Base-by-base conservation (phyloP, 2,888 invertebrate genomes). In the Caenorhabditis angaria region DNA sequence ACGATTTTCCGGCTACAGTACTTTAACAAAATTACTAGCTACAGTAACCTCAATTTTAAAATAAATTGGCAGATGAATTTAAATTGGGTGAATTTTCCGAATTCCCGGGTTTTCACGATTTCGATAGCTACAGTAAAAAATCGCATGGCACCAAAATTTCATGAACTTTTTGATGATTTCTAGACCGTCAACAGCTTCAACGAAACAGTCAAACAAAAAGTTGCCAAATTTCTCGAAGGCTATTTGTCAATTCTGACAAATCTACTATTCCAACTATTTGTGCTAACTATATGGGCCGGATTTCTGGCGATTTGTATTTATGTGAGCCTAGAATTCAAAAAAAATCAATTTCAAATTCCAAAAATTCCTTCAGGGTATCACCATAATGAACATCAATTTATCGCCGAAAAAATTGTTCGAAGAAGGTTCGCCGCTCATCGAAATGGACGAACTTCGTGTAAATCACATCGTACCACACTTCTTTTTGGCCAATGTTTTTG, bases 391-490 rank as follows among this genome's bases (percentile, higher is more conserved):
- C 54, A 84, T 86, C 68, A 86, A 86, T 61, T 70, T 86, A 41
- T 82, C 85, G 1, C 82, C 83, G 0, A 80, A 82, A 59, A 86
- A 86, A 60, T 68, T 86, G 24, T 86, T 86, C 68, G 77, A 83
- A 24, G 73, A 69, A 10, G 86, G 85, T 66, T 86, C 86, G n/a
- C 78, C 83, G 22, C 75, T 85, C 5, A 70, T 82, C 6, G 81
- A 81, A 72, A 81, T 81, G 74, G 85, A 85, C 65, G 79, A 84
- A 65, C 65, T 84, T 14, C 76, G 85, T 8, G 85, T 85, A 18
- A 69, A 83, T 32, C 85, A 83, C 65, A 82, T 83, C 51, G 77
- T 85, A 35, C 85, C 85, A 1, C 78, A 85, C 66, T 86, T 76
- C 56, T 71, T 70, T 20, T 53, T 82, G 25, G 82, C 80, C 0